Evolutionary conservation across 2,113 vertebrate species (phyloP).

Genomic region (Pelusios castaneus): DNA sequence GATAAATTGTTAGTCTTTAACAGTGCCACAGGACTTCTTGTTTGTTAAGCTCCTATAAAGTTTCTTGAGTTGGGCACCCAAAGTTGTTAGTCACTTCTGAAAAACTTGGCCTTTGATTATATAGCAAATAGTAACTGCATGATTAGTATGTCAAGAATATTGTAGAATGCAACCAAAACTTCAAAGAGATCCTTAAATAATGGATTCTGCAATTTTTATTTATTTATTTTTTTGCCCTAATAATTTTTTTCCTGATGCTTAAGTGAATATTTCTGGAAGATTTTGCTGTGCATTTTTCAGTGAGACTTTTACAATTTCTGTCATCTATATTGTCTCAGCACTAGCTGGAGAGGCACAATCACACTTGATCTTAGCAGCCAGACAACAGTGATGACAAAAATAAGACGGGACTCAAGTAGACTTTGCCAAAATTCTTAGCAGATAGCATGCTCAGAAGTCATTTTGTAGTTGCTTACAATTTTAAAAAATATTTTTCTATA

Average conservation of each 20-base stretch:
- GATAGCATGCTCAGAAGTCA: not conserved
- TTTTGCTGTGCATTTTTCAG: not conserved
- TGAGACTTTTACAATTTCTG: not conserved
- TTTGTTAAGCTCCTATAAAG: not conserved
- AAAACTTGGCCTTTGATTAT: not conserved
- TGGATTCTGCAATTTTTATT: not conserved
- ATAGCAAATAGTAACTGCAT: not conserved
- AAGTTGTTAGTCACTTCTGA: not conserved
- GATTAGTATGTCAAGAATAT: rapidly evolving
- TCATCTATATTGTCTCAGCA: not conserved
- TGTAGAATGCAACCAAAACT: not conserved
- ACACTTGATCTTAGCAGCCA: not conserved
- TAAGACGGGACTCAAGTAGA: not conserved
- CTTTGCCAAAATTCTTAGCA: not conserved
- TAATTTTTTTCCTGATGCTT: not conserved
- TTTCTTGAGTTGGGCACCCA: not conserved
- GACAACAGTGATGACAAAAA: not conserved
- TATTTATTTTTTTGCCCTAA: not conserved
- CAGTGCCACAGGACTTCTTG: no score
- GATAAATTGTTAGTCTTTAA: no score
- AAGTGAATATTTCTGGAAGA: not conserved
- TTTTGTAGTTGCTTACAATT: not conserved
- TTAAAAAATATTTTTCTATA: not conserved
- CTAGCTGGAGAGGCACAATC: not conserved
- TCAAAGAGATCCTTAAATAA: not conserved